Percentiles rank a stretch among this genome's conserved stretches.
phyloP scores from a whole-genome alignment of 2,797 vertebrate species.

The Muscicapa striata region DNA sequence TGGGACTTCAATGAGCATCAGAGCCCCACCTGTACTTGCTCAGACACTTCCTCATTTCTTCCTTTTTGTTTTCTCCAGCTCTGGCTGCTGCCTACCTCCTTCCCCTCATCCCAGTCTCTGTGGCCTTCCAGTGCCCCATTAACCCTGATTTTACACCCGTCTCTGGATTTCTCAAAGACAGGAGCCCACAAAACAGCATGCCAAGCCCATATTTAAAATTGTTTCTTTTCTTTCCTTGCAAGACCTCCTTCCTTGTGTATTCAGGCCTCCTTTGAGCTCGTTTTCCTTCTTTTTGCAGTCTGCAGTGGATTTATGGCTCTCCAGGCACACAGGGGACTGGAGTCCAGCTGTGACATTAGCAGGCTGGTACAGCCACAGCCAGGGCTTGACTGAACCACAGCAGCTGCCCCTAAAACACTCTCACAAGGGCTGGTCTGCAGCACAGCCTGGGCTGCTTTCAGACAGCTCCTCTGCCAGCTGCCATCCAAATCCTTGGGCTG shows the following conservation, averaged over 20 bases:
- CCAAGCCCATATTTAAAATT: background rate
- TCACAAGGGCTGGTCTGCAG: background rate
- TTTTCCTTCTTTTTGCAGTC: background rate
- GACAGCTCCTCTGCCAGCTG: background rate
- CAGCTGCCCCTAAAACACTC: background rate
- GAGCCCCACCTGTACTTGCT: background rate
- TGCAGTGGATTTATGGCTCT: background rate
- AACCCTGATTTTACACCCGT: background rate
- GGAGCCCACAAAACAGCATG: background rate
- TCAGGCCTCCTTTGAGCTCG: background rate
- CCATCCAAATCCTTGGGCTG: background rate
- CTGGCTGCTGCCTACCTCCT: background rate
- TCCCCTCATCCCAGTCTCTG: background rate
- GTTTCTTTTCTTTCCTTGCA: background rate
- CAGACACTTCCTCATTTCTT: background rate
- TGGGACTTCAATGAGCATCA: background rate
- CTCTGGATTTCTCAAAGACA: background rate
- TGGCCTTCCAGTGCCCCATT: background rate
- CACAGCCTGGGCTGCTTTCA: background rate
- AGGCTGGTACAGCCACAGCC: background rate
- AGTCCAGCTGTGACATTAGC: background rate
- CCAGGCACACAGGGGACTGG: background rate
- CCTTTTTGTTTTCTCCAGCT: background rate
- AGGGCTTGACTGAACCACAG: background rate
- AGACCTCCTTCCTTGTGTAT: background rate